phyloP scores from a whole-genome alignment of 2,888 invertebrate genomes.

The Microchrysa polita region DNA sequence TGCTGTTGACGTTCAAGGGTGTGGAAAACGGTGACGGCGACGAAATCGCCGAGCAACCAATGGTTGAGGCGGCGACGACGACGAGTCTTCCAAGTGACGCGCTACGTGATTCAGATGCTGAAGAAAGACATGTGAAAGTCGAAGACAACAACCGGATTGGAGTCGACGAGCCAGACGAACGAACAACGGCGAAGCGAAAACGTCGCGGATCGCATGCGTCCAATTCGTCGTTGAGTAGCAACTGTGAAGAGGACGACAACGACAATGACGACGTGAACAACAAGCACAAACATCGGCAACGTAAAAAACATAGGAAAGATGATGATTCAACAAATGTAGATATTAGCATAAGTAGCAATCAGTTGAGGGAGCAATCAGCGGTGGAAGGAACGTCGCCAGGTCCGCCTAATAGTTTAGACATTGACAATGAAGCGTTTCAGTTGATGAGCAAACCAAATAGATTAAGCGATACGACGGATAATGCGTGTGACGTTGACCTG shows the following conservation, averaged over 20 bases:
- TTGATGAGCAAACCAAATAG: constrained; percentile 4
- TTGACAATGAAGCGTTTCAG: not conserved
- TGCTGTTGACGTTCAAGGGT: not conserved
- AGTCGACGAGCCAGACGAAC: too few species aligned
- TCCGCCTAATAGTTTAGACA: constrained; percentile 1
- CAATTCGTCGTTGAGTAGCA: not conserved
- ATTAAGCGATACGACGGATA: constrained; percentile 5
- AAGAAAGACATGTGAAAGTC: too few species aligned
- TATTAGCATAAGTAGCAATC: constrained; percentile 23
- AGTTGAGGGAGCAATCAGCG: not conserved
- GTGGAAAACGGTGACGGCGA: not conserved
- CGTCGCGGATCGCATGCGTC: not conserved
- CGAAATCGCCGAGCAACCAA: not conserved
- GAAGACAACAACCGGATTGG: too few species aligned
- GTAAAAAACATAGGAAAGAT: not conserved
- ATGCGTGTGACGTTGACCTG: not conserved
- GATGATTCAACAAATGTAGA: not conserved
- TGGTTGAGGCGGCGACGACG: not conserved
- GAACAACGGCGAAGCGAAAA: constrained; percentile 25
- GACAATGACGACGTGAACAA: constrained; percentile 15
- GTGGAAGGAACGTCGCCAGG: not conserved
- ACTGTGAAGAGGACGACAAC: not conserved
- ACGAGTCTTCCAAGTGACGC: too few species aligned
- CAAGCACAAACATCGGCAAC: constrained; percentile 17
- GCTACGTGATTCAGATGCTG: too few species aligned